Percentiles rank a stretch among this genome's conserved stretches.
These are phyloP conservation scores for Pangasianodon gigas DNA, from an alignment of 2,113 vertebrate genomes.

Conservation along the genomic window DNA sequence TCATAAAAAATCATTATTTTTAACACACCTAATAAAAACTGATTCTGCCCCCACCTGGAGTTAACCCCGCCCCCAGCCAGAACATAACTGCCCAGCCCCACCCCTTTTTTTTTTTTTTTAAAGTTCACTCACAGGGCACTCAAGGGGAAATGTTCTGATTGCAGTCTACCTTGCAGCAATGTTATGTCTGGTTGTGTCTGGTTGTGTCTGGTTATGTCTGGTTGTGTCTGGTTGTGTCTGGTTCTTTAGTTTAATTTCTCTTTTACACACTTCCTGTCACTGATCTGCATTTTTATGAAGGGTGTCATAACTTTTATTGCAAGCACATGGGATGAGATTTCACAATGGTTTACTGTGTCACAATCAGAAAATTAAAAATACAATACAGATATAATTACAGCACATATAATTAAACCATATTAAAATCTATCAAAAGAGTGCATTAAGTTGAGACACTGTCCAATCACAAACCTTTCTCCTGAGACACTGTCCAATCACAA, in stretches of 20 bases:
- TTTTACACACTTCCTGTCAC: not conserved
- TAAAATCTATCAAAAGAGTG: too few species aligned
- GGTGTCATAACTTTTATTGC: not conserved
- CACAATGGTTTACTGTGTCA: not conserved
- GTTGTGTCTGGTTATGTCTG: not conserved
- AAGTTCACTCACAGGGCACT: not conserved
- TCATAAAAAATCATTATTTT: too few species aligned
- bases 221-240: not conserved
- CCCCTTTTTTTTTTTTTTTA: not conserved
- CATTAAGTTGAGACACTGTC: too few species aligned
- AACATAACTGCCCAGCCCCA: not conserved
- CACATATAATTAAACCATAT: too few species aligned
- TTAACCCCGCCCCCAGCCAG: not conserved
- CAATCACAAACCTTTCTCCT: too few species aligned
- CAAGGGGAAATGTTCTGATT: not conserved
- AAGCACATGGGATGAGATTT: not conserved
- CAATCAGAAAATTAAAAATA: not conserved
- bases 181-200: not conserved
- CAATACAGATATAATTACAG: too few species aligned
- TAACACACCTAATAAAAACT: too few species aligned
- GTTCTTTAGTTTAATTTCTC: not conserved
- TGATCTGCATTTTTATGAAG: not conserved
- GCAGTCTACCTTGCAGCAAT: not conserved
- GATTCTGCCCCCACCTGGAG: too few species aligned
- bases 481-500: too few species aligned